These are phyloP conservation scores for Drosophila malerkotliana DNA, from an alignment of 1,140 invertebrate genomes.

Conservation along the genomic window DNA sequence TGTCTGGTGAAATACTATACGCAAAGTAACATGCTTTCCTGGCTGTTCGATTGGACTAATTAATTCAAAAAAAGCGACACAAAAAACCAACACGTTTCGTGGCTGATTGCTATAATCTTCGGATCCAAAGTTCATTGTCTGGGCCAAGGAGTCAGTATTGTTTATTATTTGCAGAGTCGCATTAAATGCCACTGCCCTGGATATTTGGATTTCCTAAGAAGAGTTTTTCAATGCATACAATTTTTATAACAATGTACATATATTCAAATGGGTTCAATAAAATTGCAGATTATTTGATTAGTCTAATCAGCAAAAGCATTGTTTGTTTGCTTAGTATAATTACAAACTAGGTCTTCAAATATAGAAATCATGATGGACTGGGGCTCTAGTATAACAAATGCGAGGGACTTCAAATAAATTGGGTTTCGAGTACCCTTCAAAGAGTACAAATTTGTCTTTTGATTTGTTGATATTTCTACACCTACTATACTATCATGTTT, in stretches of 20 bases:
- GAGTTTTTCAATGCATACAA: not conserved
- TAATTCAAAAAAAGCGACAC: slow-evolving; percentile 25
- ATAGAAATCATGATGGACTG: slow-evolving; percentile 24
- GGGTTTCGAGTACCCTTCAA: not conserved
- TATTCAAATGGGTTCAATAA: slow-evolving; percentile 25
- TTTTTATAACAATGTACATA: slow-evolving; percentile 8
- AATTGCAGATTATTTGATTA: slow-evolving; percentile 44
- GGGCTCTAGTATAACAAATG: not conserved
- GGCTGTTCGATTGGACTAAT: slow-evolving; percentile 39
- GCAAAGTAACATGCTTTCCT: slow-evolving; percentile 26
- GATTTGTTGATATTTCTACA: too few species aligned
- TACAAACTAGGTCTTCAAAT: slow-evolving; percentile 66
- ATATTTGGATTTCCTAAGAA: slow-evolving; percentile 1
- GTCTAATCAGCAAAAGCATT: slow-evolving; percentile 54
- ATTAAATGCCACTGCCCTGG: slow-evolving; percentile 35
- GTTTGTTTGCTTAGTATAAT: slow-evolving; percentile 51
- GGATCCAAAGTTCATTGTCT: slow-evolving; percentile 57
- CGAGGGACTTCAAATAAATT: not conserved
- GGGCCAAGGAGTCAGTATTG: slow-evolving; percentile 45
- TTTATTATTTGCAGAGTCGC: slow-evolving; percentile 23
- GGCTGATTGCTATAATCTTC: slow-evolving; percentile 44
- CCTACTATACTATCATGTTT: not conserved
- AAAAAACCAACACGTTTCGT: slow-evolving; percentile 13
- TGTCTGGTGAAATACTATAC: slow-evolving; percentile 45
- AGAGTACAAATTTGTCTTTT: not conserved